Conservation (phyloP, 2,888 invertebrate species). For the Trichopoda pennipes region DNA sequence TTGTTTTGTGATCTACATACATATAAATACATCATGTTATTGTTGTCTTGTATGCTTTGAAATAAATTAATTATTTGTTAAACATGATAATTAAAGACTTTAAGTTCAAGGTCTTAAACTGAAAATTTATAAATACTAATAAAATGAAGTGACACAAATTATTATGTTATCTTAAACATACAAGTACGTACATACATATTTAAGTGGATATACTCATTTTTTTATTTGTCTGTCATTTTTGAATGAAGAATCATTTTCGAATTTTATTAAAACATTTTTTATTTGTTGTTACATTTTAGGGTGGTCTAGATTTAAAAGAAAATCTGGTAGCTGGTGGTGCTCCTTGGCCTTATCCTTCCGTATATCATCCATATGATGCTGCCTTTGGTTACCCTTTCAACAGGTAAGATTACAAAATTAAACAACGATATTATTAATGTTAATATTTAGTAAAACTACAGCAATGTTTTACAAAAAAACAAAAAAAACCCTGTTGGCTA, state of each 20-base stretch:
- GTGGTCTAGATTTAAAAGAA: constrained; percentile 93
- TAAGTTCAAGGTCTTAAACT: constrained; percentile 76
- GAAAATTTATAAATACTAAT: background rate
- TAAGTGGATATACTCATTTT: background rate
- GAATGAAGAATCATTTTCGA: background rate
- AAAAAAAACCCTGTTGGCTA: too few species aligned
- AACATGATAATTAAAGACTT: constrained; percentile 77
- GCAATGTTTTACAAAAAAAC: too few species aligned
- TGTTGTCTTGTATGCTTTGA: constrained; percentile 18
- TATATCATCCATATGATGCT: constrained; percentile 96
- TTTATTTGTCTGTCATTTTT: background rate
- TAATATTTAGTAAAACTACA: too few species aligned
- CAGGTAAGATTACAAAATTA: constrained; percentile 86
- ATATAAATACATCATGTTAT: constrained; percentile 20
- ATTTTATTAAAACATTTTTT: constrained; percentile 35
- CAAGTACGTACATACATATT: background rate
- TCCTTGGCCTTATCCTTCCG: constrained; percentile 94
- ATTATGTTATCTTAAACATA: background rate
- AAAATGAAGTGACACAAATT: constrained; percentile 12
- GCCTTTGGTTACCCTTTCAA: constrained; percentile 97
- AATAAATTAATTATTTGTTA: constrained; percentile 75
- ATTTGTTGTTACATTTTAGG: constrained; percentile 82
- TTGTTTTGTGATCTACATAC: constrained; percentile 5
- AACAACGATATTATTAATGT: too few species aligned
- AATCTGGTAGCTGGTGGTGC: constrained; percentile 90